phyloP scores from a whole-genome alignment of 2,888 invertebrate genomes.

The Nineta flava region DNA sequence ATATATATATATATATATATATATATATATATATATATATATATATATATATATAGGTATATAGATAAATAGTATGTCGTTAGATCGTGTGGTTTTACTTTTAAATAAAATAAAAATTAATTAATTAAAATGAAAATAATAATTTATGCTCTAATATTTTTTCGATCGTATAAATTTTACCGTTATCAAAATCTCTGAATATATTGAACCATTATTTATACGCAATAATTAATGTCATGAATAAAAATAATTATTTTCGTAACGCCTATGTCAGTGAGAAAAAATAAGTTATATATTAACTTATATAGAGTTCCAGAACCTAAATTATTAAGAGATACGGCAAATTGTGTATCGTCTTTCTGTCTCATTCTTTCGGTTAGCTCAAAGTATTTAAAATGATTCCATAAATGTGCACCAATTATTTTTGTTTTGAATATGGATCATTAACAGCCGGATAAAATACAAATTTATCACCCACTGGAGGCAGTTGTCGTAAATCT shows the following conservation, averaged over 20 bases:
- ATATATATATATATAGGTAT: neutral
- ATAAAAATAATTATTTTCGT: too few relatives aligned
- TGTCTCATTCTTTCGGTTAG: conserved; percentile 19
- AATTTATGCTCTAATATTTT: too few relatives aligned
- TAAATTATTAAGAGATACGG: conserved; percentile 8
- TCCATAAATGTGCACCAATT: conserved; percentile 15
- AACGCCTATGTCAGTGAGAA: too few relatives aligned
- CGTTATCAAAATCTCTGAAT: too few relatives aligned
- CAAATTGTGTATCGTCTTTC: conserved; percentile 16
- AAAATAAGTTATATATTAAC: too few relatives aligned
- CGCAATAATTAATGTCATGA: too few relatives aligned
- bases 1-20: neutral
- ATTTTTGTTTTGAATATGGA: too few relatives aligned
- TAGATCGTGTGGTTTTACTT: too few relatives aligned
- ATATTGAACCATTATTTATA: too few relatives aligned
- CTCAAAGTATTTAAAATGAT: conserved; percentile 16
- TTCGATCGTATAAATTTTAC: too few relatives aligned
- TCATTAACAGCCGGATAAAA: conserved; percentile 8
- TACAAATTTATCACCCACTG: conserved; percentile 16
- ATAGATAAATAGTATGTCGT: neutral
- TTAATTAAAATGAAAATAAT: too few relatives aligned
- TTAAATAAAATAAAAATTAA: too few relatives aligned
- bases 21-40: neutral
- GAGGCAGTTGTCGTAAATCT: conserved; percentile 20
- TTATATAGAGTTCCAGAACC: conserved; percentile 12